Conservation (phyloP, 2,797 vertebrate genomes). For the Carduelis carduelis region DNA sequence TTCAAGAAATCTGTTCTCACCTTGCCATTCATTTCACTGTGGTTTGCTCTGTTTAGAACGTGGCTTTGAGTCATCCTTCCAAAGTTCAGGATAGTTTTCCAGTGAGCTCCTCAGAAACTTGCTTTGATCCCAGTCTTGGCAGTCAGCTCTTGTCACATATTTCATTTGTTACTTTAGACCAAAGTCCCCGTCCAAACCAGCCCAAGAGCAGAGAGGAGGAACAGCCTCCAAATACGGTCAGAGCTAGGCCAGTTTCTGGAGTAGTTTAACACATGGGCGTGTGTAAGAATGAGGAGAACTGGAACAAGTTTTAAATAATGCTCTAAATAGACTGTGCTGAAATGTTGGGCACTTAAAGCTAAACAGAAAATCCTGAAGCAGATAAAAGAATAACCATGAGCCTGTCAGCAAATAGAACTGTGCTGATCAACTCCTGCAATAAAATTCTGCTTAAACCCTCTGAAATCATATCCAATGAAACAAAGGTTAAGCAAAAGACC, state of each 20-base stretch:
- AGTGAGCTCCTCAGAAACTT: slow-evolving; percentile 4
- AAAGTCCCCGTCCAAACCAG: neutral
- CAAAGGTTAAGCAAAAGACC: neutral
- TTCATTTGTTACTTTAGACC: slow-evolving; percentile 21
- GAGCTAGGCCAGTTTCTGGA: slow-evolving; percentile 32
- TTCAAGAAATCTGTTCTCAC: neutral
- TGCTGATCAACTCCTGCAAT: neutral
- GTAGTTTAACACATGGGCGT: neutral
- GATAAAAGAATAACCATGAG: slow-evolving; percentile 14
- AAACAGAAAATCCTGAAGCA: slow-evolving; percentile 1
- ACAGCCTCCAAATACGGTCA: slow-evolving; percentile 55
- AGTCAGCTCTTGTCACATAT: neutral
- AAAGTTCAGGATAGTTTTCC: slow-evolving; percentile 23
- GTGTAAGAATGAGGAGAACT: neutral
- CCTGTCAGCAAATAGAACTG: neutral
- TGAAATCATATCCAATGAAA: neutral
- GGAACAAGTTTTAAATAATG: slow-evolving; percentile 7
- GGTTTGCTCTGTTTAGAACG: neutral
- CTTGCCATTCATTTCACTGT: neutral
- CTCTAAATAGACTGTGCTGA: slow-evolving; percentile 50
- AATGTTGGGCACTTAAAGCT: slow-evolving; percentile 18
- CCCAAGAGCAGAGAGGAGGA: slow-evolving; percentile 8
- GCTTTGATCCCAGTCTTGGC: slow-evolving; percentile 43
- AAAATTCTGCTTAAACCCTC: neutral
- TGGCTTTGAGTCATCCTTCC: neutral